Percentiles rank a stretch among this genome's conserved stretches.
Evolutionary conservation across 2,888 invertebrate species (phyloP).

Genomic region (Buathra laborator): DNA sequence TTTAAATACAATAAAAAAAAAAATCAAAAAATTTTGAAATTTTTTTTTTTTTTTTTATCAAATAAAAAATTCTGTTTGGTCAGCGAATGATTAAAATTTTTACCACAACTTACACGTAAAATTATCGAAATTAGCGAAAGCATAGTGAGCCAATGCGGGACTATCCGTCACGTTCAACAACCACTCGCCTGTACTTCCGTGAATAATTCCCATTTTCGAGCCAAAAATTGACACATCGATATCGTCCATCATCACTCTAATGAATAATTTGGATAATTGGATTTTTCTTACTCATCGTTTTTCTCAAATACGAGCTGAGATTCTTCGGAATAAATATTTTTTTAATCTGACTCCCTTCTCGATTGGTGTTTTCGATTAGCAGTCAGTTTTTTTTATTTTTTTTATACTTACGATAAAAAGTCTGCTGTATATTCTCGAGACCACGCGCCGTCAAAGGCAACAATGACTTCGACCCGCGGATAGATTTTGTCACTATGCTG

Average conservation of each 20-base stretch:
- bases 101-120: constrained; percentile 72
- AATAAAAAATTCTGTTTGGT: not conserved
- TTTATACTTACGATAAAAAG: constrained; percentile 73
- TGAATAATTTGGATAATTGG: constrained; percentile 64
- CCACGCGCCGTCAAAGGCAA: constrained; percentile 79
- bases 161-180: constrained; percentile 88
- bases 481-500: constrained; percentile 45
- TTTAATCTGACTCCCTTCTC: too few relatives aligned
- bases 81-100: not conserved
- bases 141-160: constrained; percentile 84
- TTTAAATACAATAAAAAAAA: constrained; percentile 33
- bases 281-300: not conserved
- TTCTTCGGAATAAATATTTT: too few relatives aligned
- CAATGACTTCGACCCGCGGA: constrained; percentile 74
- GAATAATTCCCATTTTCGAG: constrained; percentile 88
- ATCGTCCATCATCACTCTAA: constrained; percentile 87
- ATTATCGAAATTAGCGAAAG: constrained; percentile 73
- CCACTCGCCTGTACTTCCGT: constrained; percentile 88
- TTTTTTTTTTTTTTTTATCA: not conserved
- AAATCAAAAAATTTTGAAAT: too few relatives aligned
- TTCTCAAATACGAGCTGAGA: too few relatives aligned
- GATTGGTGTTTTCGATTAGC: too few relatives aligned
- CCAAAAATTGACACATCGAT: constrained; percentile 87
- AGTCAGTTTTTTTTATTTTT: too few relatives aligned
- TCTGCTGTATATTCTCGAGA: constrained; percentile 73